phyloP scores from a whole-genome alignment of 2,113 vertebrate species.

The Oryzias celebensis region DNA sequence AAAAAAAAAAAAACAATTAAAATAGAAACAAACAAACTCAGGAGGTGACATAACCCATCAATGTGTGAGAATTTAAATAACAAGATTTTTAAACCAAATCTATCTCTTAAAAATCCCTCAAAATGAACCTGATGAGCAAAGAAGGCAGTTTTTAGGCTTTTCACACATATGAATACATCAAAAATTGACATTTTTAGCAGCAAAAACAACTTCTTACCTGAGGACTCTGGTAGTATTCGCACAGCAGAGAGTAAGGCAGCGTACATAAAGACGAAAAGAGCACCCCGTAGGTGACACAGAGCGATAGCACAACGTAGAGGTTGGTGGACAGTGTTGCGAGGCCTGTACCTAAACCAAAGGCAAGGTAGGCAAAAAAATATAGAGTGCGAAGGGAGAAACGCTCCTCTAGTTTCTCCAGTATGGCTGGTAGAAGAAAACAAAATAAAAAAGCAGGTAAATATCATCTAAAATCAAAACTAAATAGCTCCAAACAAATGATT shows the following conservation, averaged over 20 bases:
- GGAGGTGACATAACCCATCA: no score
- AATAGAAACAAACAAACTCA: no score
- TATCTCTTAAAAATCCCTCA: no score
- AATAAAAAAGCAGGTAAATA: not conserved
- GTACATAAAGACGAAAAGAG: slow-evolving; percentile 96
- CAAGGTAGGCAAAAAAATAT: slow-evolving; percentile 94
- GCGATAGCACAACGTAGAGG: slow-evolving; percentile 89
- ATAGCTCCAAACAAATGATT: not conserved
- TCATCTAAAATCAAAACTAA: no score
- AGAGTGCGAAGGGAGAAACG: slow-evolving; percentile 88
- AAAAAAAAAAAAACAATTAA: no score
- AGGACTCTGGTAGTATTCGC: slow-evolving; percentile 96
- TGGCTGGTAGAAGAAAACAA: slow-evolving; percentile 73
- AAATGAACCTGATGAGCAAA: no score
- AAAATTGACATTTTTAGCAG: not conserved
- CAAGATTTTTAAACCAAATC: no score
- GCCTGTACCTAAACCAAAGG: slow-evolving; percentile 92
- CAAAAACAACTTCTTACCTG: slow-evolving; percentile 76
- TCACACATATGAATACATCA: no score
- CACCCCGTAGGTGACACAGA: slow-evolving; percentile 91
- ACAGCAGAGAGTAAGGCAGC: slow-evolving; percentile 96
- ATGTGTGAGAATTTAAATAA: no score
- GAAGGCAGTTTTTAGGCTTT: no score
- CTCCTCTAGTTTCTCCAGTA: slow-evolving; percentile 94
- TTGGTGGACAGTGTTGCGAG: slow-evolving; percentile 92